Conservation (phyloP, 2,113 vertebrate genomes). For the Periophthalmus modestus region DNA sequence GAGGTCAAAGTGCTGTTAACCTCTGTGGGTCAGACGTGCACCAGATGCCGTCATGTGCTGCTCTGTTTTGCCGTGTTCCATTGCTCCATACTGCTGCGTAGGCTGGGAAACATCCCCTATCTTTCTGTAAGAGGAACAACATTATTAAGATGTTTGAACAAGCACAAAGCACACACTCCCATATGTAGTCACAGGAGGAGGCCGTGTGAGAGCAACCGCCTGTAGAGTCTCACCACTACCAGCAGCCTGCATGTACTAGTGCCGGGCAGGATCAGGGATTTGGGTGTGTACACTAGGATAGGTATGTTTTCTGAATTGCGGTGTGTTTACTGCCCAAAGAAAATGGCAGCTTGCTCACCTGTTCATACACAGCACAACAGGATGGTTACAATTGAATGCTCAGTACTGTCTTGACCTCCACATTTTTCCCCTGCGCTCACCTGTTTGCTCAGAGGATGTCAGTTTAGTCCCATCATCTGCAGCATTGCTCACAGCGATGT, state of each 20-base stretch:
- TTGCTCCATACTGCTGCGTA: slow-evolving; percentile 35
- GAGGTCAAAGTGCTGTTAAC: slow-evolving; percentile 67
- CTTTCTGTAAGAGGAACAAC: slow-evolving; percentile 49
- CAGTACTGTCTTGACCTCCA: slow-evolving; percentile 25
- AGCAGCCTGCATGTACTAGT: slow-evolving; percentile 15
- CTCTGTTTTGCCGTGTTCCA: slow-evolving; percentile 34
- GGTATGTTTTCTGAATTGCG: slow-evolving; percentile 33
- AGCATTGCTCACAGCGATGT: slow-evolving; percentile 55
- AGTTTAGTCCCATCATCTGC: slow-evolving; percentile 61
- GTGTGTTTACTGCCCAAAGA: slow-evolving; percentile 32
- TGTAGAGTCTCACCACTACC: slow-evolving; percentile 24
- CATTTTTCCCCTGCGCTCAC: slow-evolving; percentile 51
- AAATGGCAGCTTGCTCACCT: slow-evolving; percentile 69
- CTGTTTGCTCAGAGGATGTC: slow-evolving; percentile 75
- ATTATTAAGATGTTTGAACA: slow-evolving; percentile 63
- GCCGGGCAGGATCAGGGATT: slow-evolving; percentile 56
- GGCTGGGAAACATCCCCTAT: slow-evolving; percentile 42
- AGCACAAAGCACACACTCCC: slow-evolving; percentile 26
- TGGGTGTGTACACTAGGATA: slow-evolving; percentile 48
- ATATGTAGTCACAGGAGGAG: slow-evolving; percentile 16
- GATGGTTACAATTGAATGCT: slow-evolving; percentile 46
- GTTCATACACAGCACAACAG: slow-evolving; percentile 68
- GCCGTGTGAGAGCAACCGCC: slow-evolving; percentile 31
- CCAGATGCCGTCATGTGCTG: slow-evolving; percentile 52
- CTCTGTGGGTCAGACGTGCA: slow-evolving; percentile 54